phyloP scores from a whole-genome alignment of 2,888 invertebrate species.

The Ctena decussata region DNA sequence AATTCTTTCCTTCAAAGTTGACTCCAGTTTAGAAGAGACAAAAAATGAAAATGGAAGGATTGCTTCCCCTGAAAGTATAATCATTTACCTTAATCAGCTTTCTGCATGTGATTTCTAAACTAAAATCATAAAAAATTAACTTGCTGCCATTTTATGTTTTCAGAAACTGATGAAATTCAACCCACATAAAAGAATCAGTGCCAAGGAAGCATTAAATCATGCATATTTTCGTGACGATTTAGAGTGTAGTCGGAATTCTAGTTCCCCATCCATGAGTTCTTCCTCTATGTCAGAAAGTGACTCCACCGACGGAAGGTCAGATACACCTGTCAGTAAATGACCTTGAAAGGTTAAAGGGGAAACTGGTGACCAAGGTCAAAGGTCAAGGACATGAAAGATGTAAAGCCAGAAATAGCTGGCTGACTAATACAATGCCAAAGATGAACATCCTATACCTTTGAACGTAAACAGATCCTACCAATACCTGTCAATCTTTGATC shows the following conservation, averaged over 20 bases:
- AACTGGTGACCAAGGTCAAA: neutral
- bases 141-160: conserved; percentile 23
- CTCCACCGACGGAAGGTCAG: conserved; percentile 77
- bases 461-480: no score
- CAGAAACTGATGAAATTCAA: conserved; percentile 83
- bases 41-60: no score
- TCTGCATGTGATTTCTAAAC: no score
- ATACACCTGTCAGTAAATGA: conserved; percentile 78
- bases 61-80: no score
- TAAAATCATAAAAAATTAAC: no score
- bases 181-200: conserved; percentile 81
- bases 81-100: no score
- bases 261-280: conserved; percentile 63
- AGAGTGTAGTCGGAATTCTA: conserved; percentile 79
- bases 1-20: no score
- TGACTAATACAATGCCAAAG: no score
- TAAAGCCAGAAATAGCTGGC: no score
- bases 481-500: no score
- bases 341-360: neutral
- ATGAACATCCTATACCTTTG: no score
- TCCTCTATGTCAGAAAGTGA: conserved; percentile 77
- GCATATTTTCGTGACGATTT: conserved; percentile 81
- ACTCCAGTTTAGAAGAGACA: no score
- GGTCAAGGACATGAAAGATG: neutral
- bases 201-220: conserved; percentile 79